These are phyloP conservation scores for Myiothlypis coronata DNA, from an alignment of 2,797 vertebrate species.

Conservation along the genomic window DNA sequence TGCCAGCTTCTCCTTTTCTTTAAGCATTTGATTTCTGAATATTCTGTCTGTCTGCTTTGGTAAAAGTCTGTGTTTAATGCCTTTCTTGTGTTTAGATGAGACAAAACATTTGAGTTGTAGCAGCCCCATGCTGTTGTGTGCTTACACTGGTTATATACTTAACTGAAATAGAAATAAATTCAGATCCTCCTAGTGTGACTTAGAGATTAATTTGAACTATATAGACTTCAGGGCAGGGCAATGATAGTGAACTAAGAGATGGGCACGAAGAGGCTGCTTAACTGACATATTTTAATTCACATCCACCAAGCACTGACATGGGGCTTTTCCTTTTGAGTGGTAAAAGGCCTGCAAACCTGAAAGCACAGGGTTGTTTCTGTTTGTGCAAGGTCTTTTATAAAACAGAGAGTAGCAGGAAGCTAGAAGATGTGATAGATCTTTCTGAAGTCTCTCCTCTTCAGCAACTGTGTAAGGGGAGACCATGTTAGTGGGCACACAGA, in stretches of 20 bases:
- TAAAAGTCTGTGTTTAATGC: neutral
- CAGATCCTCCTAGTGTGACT: neutral
- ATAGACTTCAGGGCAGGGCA: neutral
- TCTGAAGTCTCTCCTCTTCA: neutral
- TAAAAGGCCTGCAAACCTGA: neutral
- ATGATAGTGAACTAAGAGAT: neutral
- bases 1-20: neutral
- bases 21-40: neutral
- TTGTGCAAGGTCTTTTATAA: neutral
- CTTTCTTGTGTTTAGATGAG: neutral
- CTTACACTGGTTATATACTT: neutral
- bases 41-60: neutral
- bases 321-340: neutral
- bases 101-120: neutral
- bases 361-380: neutral
- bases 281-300: neutral
- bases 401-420: neutral
- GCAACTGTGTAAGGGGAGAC: neutral
- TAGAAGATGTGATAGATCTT: accelerated
- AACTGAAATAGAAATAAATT: neutral
- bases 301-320: neutral
- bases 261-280: neutral
- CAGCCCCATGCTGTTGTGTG: no score
- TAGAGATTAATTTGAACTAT: neutral
- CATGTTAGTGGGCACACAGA: accelerated